These are phyloP conservation scores for Eulemur macaco DNA, from an alignment of 2,113 vertebrate species.

Conservation along the genomic window DNA sequence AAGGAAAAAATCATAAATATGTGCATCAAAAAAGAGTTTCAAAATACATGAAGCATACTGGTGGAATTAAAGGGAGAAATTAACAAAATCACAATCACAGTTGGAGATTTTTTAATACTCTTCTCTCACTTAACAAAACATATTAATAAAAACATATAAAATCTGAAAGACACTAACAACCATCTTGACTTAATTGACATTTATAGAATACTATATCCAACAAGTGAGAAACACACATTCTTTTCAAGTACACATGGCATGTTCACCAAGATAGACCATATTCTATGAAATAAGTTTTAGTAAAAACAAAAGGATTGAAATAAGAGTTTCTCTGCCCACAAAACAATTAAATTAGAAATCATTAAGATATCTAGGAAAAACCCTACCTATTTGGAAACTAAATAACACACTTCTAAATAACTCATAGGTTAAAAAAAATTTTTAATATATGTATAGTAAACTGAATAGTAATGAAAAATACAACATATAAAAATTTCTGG, in stretches of 20 bases:
- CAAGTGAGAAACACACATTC: neutral
- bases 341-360: neutral
- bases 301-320: neutral
- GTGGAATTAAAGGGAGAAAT: neutral
- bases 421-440: neutral
- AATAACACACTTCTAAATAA: too few relatives aligned
- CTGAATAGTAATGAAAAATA: too few relatives aligned
- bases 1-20: neutral
- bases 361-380: neutral
- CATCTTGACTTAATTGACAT: neutral
- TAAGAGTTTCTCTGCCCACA: neutral
- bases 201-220: neutral
- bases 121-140: neutral
- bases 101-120: neutral
- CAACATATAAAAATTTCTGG: too few relatives aligned
- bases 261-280: neutral
- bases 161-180: neutral
- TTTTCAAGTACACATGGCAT: neutral
- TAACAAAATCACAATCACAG: neutral
- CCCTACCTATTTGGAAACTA: too few relatives aligned
- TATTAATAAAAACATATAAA: neutral
- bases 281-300: neutral
- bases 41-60: neutral
- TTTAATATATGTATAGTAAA: neutral
- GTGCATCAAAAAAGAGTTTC: neutral